These are phyloP conservation scores for Apaloderma vittatum DNA, from an alignment of 2,113 vertebrate species.

Conservation along the genomic window DNA sequence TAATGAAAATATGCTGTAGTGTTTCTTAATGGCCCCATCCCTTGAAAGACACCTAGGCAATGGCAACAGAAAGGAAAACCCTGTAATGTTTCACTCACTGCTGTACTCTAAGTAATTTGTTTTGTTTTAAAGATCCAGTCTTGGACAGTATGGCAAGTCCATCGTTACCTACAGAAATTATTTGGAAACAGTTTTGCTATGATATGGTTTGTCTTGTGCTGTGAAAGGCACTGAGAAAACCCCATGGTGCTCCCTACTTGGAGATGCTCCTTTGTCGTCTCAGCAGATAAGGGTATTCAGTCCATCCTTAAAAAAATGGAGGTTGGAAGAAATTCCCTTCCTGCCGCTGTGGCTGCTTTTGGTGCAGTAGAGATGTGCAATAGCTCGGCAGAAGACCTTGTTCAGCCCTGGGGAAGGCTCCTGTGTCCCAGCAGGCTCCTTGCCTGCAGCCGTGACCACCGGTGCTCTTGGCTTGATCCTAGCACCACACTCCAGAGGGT, in stretches of 20 bases:
- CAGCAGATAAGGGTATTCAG: not conserved
- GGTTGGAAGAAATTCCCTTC: not conserved
- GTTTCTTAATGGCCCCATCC: not conserved
- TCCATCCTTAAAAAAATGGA: not conserved
- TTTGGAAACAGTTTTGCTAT: not conserved
- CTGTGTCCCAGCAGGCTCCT: not conserved
- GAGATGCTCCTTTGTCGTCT: not conserved
- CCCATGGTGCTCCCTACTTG: not conserved
- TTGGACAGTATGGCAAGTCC: not conserved
- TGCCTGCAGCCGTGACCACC: not conserved
- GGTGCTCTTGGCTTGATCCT: not conserved
- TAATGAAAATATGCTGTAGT: not conserved
- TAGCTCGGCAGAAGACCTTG: not conserved
- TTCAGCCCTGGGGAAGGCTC: no score
- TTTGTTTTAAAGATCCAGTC: not conserved
- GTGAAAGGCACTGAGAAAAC: not conserved
- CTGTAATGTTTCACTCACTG: not conserved
- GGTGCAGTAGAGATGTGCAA: fast-evolving
- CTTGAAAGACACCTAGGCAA: not conserved
- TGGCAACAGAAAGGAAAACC: not conserved
- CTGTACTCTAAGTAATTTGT: not conserved
- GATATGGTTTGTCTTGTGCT: not conserved
- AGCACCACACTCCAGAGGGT: not conserved
- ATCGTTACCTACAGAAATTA: not conserved
- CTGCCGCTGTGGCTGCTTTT: fast-evolving